A percentile compares a stretch with the other conserved stretches of the same genome.
Evolutionary conservation across 1,140 invertebrate genomes (phyloP).

Genomic region (Cotesia vestalis): DNA sequence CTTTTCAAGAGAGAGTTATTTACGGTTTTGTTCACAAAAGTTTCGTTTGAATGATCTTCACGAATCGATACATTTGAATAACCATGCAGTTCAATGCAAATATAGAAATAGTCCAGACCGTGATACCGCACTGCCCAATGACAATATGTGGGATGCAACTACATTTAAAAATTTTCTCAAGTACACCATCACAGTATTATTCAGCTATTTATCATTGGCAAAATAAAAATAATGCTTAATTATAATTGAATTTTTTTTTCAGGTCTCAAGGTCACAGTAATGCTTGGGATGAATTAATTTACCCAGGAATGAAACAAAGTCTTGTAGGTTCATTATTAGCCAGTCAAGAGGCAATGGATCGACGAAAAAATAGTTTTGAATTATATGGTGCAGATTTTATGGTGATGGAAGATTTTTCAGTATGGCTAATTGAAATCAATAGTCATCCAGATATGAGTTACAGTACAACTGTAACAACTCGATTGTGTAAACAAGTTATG

Average conservation of each 20-base stretch:
- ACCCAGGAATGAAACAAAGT: conserved; percentile 89
- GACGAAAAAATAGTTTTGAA: conserved; percentile 89
- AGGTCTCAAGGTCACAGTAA: conserved; percentile 73
- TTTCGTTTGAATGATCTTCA: conserved; percentile 90
- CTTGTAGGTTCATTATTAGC: conserved; percentile 87
- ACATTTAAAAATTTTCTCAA: conserved; percentile 62
- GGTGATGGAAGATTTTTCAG: conserved; percentile 86
- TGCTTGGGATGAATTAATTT: conserved; percentile 83
- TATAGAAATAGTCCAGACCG: conserved; percentile 83
- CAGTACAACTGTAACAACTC: conserved; percentile 86
- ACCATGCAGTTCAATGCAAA: conserved; percentile 92
- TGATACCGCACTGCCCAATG: conserved; percentile 75
- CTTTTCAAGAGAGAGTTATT: conserved; percentile 80
- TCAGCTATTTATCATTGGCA: background rate
- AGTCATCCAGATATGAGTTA: conserved; percentile 90
- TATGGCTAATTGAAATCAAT: conserved; percentile 95
- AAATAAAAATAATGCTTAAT: background rate
- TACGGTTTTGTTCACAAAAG: conserved; percentile 91
- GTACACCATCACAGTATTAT: conserved; percentile 41
- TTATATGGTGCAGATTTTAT: conserved; percentile 95
- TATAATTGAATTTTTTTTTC: conserved; percentile 17
- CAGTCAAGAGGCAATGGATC: conserved; percentile 87
- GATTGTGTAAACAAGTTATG: conserved; percentile 85
- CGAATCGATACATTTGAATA: conserved; percentile 92
- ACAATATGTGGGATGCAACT: conserved; percentile 72